Percentiles rank a stretch among this genome's conserved stretches.
Conservation (phyloP, 1,140 invertebrate genomes). For the Schlechtendalia chinensis region DNA sequence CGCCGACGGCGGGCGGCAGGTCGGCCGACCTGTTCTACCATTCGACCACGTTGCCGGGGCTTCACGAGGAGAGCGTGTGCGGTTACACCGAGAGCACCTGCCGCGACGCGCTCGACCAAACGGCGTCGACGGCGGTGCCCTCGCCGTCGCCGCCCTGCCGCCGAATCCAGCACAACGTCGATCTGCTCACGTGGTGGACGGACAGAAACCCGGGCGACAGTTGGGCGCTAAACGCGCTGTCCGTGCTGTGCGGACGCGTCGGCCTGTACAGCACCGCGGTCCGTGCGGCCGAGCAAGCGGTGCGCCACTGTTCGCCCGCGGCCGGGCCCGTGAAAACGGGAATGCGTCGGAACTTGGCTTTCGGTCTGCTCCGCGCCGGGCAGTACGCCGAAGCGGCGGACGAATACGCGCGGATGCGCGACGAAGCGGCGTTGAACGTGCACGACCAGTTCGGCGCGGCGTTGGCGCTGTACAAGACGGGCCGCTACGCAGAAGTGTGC, state of each 20-base stretch:
- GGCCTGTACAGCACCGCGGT: constrained; percentile 10
- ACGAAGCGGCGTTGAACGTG: background rate
- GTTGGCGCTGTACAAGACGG: constrained; percentile 15
- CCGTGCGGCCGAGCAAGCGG: background rate
- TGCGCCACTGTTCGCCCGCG: background rate
- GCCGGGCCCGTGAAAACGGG: no score
- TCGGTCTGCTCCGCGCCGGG: constrained; percentile 10
- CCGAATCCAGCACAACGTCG: constrained; percentile 6
- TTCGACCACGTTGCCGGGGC: constrained; percentile 24
- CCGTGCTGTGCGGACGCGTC: background rate
- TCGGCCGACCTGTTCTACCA: constrained; percentile 23
- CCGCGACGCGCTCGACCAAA: background rate
- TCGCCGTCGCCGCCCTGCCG: background rate
- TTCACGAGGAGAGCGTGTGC: constrained; percentile 14
- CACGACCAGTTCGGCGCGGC: constrained; percentile 1
- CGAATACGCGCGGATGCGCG: background rate
- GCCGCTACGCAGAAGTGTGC: background rate
- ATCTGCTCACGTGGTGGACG: constrained; percentile 30
- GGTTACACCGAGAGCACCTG: background rate
- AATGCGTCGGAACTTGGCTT: constrained; percentile 3
- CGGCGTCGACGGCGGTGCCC: background rate
- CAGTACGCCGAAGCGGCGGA: constrained; percentile 1
- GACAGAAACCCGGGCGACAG: constrained; percentile 6
- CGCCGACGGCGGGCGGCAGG: no score
- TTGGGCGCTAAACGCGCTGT: constrained; percentile 29